Evolutionary conservation across 2,888 invertebrate species (phyloP), one percentile per base, ranked within the genome.

Genomic region (Agonum fuliginosum): DNA sequence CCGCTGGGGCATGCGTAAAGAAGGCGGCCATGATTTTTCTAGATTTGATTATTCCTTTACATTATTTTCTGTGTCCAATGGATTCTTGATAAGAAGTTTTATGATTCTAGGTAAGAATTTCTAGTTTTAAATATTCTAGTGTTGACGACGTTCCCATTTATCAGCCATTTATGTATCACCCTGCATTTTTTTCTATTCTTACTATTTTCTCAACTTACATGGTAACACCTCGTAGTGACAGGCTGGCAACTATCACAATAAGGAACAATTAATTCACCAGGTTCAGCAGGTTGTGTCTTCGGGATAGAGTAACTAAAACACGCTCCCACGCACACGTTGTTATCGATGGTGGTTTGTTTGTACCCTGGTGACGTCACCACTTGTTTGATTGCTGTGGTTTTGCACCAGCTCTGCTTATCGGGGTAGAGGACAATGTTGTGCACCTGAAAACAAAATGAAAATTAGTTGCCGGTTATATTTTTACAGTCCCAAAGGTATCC

Each of bases 211-310:
- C 1, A 6, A 83, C 87, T 85, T 85, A 92, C 92, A 82, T 91
- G 91, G 82, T 91, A 91, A 89, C 92, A 92, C 79, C 89, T 87
- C 34, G 90, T 90, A 79, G 89, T 89, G 0, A 90, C 87, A 0
- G 92, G 92, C 83, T 92, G 92, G 82, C 92, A 93, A 78, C 92
- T 92, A 84, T 93, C 93, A 83, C 93, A 93, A 82, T 93, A 93
- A 1, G 92, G 92, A 41, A 89, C 87, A 74, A 89, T 89, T 1
- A 89, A 86, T 83, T 92, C 91, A 30, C 91, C 92, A 1, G 92
- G 92, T 79, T 91, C 91, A 17, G 91, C 90, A 0, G 92, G 92
- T 80, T 91, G 89, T 22, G 91, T 92, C 81, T 90, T 90, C 0
- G 92, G 92, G 77, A 92, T 92, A 84, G 91, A 91, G 85, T 93